Percentiles rank a stretch among this genome's conserved stretches.
phyloP scores from a whole-genome alignment of 2,888 invertebrate genomes.

The Agrochola lota region DNA sequence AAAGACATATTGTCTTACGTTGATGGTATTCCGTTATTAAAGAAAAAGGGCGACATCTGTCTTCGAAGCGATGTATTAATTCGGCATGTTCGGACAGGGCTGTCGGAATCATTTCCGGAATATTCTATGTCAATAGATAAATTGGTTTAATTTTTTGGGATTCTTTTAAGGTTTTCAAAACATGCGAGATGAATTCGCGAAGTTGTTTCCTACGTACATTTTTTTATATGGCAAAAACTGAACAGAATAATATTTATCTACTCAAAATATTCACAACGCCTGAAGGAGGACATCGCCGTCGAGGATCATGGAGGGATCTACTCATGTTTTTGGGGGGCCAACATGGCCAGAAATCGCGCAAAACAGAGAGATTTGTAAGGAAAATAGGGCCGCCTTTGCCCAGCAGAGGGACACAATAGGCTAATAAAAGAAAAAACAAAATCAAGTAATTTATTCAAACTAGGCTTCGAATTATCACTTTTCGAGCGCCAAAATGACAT shows the following conservation, averaged over 20 bases:
- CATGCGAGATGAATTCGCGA: not conserved
- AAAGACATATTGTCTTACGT: constrained; percentile 61
- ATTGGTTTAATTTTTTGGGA: not conserved
- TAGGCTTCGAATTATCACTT: not conserved
- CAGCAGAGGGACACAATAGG: no score
- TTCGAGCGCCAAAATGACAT: not conserved
- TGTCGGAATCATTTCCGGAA: constrained; percentile 1
- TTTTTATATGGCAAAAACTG: not conserved
- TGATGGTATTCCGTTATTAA: constrained; percentile 70
- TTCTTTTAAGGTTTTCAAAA: not conserved
- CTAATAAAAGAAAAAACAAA: no score
- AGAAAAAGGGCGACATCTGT: constrained; percentile 76
- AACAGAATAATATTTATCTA: no score
- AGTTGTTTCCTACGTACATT: not conserved
- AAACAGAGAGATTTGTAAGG: no score
- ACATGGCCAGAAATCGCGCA: no score
- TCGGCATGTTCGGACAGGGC: constrained; percentile 20
- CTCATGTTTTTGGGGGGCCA: no score
- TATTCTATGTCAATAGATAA: not conserved
- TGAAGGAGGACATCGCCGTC: no score
- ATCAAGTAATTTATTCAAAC: not conserved
- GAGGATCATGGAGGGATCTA: no score
- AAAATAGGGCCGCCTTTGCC: no score
- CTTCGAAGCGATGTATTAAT: constrained; percentile 29
- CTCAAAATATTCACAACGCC: no score